phyloP scores from a whole-genome alignment of 1,140 invertebrate genomes.

The Panulirus ornatus region DNA sequence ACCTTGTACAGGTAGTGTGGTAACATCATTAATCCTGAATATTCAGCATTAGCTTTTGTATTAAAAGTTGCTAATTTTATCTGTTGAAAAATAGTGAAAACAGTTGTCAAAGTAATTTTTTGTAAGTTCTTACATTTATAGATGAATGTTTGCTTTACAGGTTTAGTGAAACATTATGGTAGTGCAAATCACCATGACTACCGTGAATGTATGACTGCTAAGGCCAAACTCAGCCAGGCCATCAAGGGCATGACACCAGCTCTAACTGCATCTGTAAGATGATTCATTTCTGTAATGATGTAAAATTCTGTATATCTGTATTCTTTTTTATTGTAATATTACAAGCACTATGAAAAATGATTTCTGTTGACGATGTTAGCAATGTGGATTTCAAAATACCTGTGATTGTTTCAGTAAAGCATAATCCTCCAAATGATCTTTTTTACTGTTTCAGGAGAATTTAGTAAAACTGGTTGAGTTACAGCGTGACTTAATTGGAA shows the following conservation, averaged over 20 bases:
- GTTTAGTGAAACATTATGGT: constrained; percentile 64
- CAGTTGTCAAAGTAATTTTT: too few species aligned
- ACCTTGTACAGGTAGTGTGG: too few species aligned
- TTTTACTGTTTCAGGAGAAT: constrained; percentile 83
- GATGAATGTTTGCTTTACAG: not conserved
- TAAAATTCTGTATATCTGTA: not conserved
- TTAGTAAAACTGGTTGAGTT: constrained; percentile 90
- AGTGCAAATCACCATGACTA: constrained; percentile 68
- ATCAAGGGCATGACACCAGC: constrained; percentile 49
- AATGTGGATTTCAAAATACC: too few species aligned
- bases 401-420: not conserved
- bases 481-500: constrained; percentile 88
- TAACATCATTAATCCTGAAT: too few species aligned
- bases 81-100: too few species aligned
- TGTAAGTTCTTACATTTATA: too few species aligned
- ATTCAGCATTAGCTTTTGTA: too few species aligned
- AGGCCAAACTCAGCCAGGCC: constrained; percentile 67
- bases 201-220: constrained; percentile 69
- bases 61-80: too few species aligned
- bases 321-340: too few species aligned
- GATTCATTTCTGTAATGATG: too few species aligned
- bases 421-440: not conserved
- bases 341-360: too few species aligned
- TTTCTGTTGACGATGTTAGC: too few species aligned
- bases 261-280: constrained; percentile 63